phyloP scores from a whole-genome alignment of 2,888 invertebrate species.

The Drosophila peninsularis region DNA sequence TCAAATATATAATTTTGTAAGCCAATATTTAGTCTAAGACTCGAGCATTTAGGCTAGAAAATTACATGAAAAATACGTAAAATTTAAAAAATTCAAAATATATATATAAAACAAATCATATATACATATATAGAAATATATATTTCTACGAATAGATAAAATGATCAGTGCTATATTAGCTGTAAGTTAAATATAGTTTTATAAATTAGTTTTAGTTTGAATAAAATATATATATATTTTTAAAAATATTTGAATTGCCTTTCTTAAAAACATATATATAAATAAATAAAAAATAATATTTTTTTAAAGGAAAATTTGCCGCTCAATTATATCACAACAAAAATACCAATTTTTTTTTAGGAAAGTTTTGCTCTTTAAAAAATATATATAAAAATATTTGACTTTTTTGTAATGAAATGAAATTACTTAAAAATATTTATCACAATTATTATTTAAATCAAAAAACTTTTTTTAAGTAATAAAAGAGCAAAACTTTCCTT shows the following conservation, averaged over 20 bases:
- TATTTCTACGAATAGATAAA: slow-evolving; percentile 39
- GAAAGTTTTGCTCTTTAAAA: too few relatives aligned
- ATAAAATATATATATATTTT: neutral
- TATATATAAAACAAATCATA: slow-evolving; percentile 7
- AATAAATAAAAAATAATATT: neutral
- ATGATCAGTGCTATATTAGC: slow-evolving; percentile 10
- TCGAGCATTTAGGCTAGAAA: slow-evolving; percentile 51
- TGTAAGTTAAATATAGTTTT: slow-evolving; percentile 8
- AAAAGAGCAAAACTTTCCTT: too few relatives aligned
- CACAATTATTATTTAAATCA: too few relatives aligned
- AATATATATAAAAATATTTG: too few relatives aligned
- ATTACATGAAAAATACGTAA: slow-evolving; percentile 5
- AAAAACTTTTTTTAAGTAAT: too few relatives aligned
- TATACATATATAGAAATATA: slow-evolving; percentile 11
- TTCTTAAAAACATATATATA: neutral
- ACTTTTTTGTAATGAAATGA: neutral
- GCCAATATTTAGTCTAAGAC: slow-evolving; percentile 34
- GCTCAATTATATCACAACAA: too few relatives aligned
- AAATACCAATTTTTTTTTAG: too few relatives aligned
- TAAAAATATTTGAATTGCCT: neutral
- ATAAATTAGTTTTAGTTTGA: neutral
- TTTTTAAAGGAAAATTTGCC: neutral
- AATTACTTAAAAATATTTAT: neutral
- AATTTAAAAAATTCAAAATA: slow-evolving; percentile 1
- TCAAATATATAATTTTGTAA: slow-evolving; percentile 26